Percentiles rank a stretch among this genome's conserved stretches.
Conservation (phyloP, 1,140 invertebrate species). For the Diprion similis region DNA sequence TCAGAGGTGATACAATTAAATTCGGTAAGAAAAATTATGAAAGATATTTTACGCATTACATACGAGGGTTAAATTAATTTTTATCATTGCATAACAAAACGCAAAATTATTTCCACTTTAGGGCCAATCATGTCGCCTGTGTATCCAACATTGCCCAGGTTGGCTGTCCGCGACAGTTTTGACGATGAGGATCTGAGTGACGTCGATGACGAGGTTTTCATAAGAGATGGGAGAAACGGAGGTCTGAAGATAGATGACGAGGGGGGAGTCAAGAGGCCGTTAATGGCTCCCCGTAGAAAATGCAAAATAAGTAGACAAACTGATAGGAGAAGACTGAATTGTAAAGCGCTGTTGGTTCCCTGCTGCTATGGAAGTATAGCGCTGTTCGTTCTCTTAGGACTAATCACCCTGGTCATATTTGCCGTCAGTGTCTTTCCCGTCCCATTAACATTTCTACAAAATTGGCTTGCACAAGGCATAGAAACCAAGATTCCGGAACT, state of each 20-base stretch:
- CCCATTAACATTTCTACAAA: constrained; percentile 65
- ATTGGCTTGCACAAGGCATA: constrained; percentile 60
- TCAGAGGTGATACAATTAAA: too few species aligned
- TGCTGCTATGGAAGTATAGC: constrained; percentile 70
- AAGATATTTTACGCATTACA: too few species aligned
- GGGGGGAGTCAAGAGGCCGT: constrained; percentile 73
- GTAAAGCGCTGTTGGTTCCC: constrained; percentile 65
- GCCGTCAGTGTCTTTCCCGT: constrained; percentile 72
- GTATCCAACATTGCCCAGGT: constrained; percentile 43
- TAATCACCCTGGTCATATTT: constrained; percentile 70
- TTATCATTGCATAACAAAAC: too few species aligned
- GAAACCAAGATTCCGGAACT: constrained; percentile 31
- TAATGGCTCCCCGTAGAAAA: constrained; percentile 76
- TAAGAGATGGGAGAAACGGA: constrained; percentile 72
- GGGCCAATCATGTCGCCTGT: constrained; percentile 17
- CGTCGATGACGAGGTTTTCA: constrained; percentile 80
- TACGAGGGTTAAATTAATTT: too few species aligned
- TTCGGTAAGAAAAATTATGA: too few species aligned
- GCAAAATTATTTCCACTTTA: too few species aligned
- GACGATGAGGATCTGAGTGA: constrained; percentile 71
- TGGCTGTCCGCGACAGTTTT: constrained; percentile 56
- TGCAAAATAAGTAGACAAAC: constrained; percentile 57
- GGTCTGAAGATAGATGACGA: constrained; percentile 71
- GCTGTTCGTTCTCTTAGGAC: constrained; percentile 64
- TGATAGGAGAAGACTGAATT: constrained; percentile 62